Conservation (phyloP, 2,888 invertebrate species). For the Xestobium rufovillosum region DNA sequence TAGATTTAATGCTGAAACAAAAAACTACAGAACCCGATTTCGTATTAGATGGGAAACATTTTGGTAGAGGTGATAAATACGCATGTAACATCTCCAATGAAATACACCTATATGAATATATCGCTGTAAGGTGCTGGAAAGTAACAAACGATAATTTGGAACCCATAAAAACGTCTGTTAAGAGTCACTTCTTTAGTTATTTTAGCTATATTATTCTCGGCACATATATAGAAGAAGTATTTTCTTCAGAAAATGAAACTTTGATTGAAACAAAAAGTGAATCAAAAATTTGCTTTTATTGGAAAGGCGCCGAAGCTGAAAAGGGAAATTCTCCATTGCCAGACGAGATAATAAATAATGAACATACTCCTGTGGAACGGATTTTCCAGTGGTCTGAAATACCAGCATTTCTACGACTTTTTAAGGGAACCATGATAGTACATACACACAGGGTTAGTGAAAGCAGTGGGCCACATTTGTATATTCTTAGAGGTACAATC, state of each 20-base stretch:
- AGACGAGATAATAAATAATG: constrained; percentile 21
- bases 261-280: constrained; percentile 9
- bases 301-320: constrained; percentile 27
- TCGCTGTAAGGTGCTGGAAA: constrained; percentile 22
- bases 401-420: constrained; percentile 26
- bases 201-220: constrained; percentile 27
- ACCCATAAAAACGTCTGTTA: constrained; percentile 9
- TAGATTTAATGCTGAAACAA: constrained; percentile 6
- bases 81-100: neutral
- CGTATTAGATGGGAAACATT: constrained; percentile 13
- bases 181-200: constrained; percentile 20
- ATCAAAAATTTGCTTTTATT: constrained; percentile 24
- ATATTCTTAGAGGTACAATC: constrained; percentile 26
- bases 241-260: constrained; percentile 10
- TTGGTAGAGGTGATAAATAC: constrained; percentile 14
- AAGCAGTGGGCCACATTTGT: constrained; percentile 23
- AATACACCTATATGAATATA: constrained; percentile 6
- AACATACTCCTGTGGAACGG: constrained; percentile 25
- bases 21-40: constrained; percentile 8
- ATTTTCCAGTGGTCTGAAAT: constrained; percentile 31
- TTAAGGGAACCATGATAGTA: constrained; percentile 21
- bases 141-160: constrained; percentile 20
- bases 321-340: constrained; percentile 30
- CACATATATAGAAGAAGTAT: constrained; percentile 19
- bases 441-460: constrained; percentile 18